A percentile compares a stretch with the other conserved stretches of the same genome.
Conservation (phyloP, 2,888 invertebrate genomes). For the Abrostola tripartita region DNA sequence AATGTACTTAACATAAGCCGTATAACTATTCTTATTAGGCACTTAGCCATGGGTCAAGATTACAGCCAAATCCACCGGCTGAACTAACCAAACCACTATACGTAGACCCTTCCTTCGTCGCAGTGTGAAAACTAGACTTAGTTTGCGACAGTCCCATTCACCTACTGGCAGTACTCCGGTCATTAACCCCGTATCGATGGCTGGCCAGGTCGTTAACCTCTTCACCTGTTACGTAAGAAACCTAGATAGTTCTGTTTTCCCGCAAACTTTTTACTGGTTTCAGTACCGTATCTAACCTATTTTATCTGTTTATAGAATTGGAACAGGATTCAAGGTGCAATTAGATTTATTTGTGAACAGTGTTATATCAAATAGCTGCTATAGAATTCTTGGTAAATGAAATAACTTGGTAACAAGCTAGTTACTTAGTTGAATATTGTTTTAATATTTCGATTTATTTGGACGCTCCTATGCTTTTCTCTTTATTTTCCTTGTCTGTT, state of each 20-base stretch:
- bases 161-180: constrained; percentile 41
- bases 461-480: too few relatives aligned
- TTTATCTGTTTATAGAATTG: constrained; percentile 11
- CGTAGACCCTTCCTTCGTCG: neutral
- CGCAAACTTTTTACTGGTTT: constrained; percentile 24
- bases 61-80: neutral
- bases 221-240: constrained; percentile 53
- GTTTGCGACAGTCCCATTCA: constrained; percentile 33
- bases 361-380: too few relatives aligned
- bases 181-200: constrained; percentile 61
- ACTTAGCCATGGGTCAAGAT: neutral
- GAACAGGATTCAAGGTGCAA: neutral
- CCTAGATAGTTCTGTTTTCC: constrained; percentile 45
- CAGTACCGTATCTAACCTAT: constrained; percentile 1
- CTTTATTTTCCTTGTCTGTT: too few relatives aligned
- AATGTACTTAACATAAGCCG: neutral
- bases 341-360: too few relatives aligned
- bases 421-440: too few relatives aligned
- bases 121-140: constrained; percentile 13
- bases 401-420: too few relatives aligned
- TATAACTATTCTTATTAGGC: neutral
- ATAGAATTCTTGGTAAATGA: too few relatives aligned
- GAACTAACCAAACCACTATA: neutral
- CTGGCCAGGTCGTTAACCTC: constrained; percentile 41
- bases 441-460: too few relatives aligned